These are phyloP conservation scores for Prionailurus viverrinus DNA, from an alignment of 2,113 vertebrate genomes.

Conservation along the genomic window DNA sequence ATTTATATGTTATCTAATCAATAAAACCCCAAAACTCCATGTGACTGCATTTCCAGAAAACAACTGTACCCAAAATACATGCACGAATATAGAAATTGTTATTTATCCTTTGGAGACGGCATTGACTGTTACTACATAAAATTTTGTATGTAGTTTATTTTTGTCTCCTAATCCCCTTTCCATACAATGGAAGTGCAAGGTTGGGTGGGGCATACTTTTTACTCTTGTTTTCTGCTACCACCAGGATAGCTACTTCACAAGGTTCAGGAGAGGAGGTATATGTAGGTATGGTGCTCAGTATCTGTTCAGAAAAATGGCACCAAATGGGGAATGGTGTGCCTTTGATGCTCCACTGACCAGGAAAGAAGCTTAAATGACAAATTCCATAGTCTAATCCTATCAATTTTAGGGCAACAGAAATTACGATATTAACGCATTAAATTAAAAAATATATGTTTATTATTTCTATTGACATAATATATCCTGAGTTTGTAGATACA, in stretches of 20 bases:
- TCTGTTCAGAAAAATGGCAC: not conserved
- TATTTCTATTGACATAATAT: not conserved
- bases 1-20: not conserved
- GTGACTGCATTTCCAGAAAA: not conserved
- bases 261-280: not conserved
- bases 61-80: not conserved
- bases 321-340: not conserved
- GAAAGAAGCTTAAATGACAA: not conserved
- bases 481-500: not conserved
- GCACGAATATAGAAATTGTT: not conserved
- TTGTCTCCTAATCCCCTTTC: not conserved
- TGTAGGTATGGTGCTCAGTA: not conserved
- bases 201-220: accelerated
- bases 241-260: not conserved
- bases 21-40: not conserved
- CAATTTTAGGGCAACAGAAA: not conserved
- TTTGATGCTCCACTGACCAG: not conserved
- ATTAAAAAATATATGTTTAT: not conserved
- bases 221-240: not conserved
- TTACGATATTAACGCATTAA: not conserved
- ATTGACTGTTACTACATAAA: not conserved
- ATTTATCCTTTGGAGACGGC: not conserved
- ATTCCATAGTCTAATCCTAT: not conserved
- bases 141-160: not conserved
- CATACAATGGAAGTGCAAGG: not conserved